These are phyloP conservation scores for Siderastrea radians DNA, from an alignment of 92 coral and sea anemone species.

Conservation along the genomic window DNA sequence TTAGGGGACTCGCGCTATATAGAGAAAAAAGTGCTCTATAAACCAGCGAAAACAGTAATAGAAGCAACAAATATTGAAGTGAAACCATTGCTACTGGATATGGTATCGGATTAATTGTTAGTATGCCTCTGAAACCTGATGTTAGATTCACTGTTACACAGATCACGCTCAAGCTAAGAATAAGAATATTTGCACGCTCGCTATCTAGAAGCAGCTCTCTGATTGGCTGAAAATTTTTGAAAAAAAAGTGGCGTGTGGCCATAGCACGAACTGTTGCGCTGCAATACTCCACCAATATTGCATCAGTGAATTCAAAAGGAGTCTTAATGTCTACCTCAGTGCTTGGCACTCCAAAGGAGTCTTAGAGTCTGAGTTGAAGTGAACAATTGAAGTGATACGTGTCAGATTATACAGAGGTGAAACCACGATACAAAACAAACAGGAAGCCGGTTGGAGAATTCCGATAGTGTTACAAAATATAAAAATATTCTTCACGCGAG, in stretches of 20 bases:
- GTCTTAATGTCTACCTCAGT: background rate
- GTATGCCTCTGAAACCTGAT: background rate
- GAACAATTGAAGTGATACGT: background rate
- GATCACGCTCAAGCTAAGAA: background rate
- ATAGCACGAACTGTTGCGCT: background rate
- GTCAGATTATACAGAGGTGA: background rate
- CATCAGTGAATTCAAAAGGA: background rate
- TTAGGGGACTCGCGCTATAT: no score
- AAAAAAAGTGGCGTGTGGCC: background rate
- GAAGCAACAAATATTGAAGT: no score
- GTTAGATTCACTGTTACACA: background rate
- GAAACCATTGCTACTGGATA: background rate
- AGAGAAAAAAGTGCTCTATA: no score
- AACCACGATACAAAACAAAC: background rate
- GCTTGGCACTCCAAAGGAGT: background rate
- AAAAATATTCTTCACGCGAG: background rate
- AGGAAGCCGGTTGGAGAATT: background rate
- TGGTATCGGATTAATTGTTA: background rate
- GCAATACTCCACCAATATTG: background rate
- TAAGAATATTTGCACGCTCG: background rate
- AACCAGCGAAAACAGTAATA: no score
- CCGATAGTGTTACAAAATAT: background rate
- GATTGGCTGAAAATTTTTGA: background rate
- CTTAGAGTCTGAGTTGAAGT: background rate
- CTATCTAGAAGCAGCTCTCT: background rate